Evolutionary conservation across 2,888 invertebrate genomes (phyloP).

Genomic region (Napeogenes inachia): DNA sequence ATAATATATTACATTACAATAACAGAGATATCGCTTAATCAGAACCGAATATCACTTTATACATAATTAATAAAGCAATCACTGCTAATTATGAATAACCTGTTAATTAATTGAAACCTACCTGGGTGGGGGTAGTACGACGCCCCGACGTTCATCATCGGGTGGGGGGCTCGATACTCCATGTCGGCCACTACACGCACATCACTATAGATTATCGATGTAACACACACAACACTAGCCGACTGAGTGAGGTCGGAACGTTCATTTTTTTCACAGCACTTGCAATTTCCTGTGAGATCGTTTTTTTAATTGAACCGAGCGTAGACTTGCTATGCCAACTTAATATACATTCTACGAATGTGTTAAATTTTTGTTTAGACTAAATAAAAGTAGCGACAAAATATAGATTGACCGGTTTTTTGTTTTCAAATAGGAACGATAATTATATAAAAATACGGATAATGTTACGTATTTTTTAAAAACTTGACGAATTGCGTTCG

Average conservation of each 20-base stretch:
- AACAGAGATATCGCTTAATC: slow-evolving; percentile 7
- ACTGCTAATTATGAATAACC: slow-evolving; percentile 12
- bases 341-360: neutral
- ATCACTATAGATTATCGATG: slow-evolving; percentile 32
- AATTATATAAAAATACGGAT: too few relatives aligned
- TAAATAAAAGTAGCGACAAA: too few relatives aligned
- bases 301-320: slow-evolving; percentile 27
- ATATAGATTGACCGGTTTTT: too few relatives aligned
- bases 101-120: slow-evolving; percentile 36
- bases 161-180: slow-evolving; percentile 71
- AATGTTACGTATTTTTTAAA: too few relatives aligned
- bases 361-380: too few relatives aligned
- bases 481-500: too few relatives aligned
- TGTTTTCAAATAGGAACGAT: too few relatives aligned
- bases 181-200: slow-evolving; percentile 48
- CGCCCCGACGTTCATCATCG: slow-evolving; percentile 59
- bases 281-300: slow-evolving; percentile 26
- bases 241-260: slow-evolving; percentile 20
- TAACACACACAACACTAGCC: slow-evolving; percentile 42
- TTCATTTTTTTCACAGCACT: slow-evolving; percentile 31
- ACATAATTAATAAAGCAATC: slow-evolving; percentile 18
- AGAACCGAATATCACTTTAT: slow-evolving; percentile 7
- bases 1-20: neutral
- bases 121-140: slow-evolving; percentile 69
- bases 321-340: slow-evolving; percentile 3